These are phyloP conservation scores for Disparrhopalites patrizii DNA, from an alignment of 2,888 invertebrate genomes.

Conservation along the genomic window DNA sequence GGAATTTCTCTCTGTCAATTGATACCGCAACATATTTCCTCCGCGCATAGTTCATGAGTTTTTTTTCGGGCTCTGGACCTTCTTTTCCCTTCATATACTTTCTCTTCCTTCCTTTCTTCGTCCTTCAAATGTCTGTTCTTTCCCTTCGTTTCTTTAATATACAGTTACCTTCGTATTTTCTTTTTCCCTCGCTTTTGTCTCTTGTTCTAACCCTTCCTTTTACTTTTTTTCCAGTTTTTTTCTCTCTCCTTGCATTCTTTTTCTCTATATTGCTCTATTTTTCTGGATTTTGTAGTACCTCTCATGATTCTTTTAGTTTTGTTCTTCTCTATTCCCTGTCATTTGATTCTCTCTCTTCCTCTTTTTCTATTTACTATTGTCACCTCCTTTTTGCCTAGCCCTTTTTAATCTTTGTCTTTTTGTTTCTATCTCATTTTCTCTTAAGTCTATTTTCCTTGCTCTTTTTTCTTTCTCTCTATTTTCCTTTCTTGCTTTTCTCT, in stretches of 20 bases:
- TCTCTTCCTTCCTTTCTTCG: no score
- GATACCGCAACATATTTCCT: no score
- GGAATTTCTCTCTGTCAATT: background rate
- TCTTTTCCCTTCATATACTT: no score
- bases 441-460: background rate
- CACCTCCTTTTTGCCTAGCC: background rate
- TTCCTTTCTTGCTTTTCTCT: no score
- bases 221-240: background rate
- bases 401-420: background rate
- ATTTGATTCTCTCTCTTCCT: background rate
- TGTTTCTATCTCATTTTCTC: background rate
- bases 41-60: no score
- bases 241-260: background rate
- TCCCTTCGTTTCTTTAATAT: no score
- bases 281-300: background rate
- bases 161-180: no score
- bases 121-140: no score
- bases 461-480: constrained; percentile 4
- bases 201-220: background rate
- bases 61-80: no score
- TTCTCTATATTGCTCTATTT: background rate
- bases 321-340: background rate
- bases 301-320: background rate
- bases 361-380: background rate
- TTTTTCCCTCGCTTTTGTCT: no score